Conservation (phyloP, 2,888 invertebrate species). For the Calameuta idolon region DNA sequence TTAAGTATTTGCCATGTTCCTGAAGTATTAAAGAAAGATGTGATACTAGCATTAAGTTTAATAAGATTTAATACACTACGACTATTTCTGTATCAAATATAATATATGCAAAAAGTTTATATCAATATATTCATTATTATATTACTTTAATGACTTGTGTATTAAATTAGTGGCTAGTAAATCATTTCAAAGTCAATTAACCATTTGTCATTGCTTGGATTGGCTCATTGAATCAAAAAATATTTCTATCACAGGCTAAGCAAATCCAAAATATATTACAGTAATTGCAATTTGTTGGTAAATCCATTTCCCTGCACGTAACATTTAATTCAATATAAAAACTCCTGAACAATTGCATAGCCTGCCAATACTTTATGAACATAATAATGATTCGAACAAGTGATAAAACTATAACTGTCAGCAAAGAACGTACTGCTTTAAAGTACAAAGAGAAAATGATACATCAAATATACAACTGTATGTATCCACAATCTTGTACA, state of each 20-base stretch:
- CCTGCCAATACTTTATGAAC: background rate
- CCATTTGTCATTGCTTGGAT: background rate
- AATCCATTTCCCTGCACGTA: constrained; percentile 41
- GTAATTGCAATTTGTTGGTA: constrained; percentile 27
- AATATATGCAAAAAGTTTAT: too few relatives aligned
- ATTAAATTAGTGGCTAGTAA: too few relatives aligned
- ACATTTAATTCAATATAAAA: background rate
- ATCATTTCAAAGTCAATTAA: too few relatives aligned
- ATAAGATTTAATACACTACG: too few relatives aligned
- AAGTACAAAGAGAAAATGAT: background rate
- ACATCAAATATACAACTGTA: background rate
- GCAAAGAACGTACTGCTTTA: background rate
- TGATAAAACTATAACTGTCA: background rate
- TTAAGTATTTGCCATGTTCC: too few relatives aligned
- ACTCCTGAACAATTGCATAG: background rate
- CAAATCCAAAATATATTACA: constrained; percentile 29
- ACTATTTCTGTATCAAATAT: too few relatives aligned
- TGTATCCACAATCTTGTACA: too few relatives aligned
- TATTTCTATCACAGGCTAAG: constrained; percentile 29
- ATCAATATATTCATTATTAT: too few relatives aligned
- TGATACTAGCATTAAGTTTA: too few relatives aligned
- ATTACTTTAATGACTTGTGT: too few relatives aligned
- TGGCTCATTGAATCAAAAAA: constrained; percentile 41
- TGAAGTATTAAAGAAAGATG: too few relatives aligned
- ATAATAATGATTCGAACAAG: background rate